phyloP scores from a whole-genome alignment of 2,888 invertebrate genomes.

The Aethes cnicana region DNA sequence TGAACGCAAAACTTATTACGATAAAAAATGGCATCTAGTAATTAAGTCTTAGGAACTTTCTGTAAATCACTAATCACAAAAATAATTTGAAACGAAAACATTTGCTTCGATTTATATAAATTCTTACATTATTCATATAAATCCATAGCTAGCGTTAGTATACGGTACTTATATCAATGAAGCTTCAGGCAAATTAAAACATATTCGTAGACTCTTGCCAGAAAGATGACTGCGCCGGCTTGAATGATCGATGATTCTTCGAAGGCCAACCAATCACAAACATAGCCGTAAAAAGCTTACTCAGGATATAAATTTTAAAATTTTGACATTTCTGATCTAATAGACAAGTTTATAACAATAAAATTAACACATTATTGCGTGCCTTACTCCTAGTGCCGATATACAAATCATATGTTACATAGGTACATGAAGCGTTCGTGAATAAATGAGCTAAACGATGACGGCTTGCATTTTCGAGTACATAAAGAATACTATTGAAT shows the following conservation, averaged over 20 bases:
- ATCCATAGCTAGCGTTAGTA: background rate
- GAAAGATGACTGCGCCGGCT: no score
- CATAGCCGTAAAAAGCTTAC: no score
- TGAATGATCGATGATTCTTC: no score
- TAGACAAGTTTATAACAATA: conserved; percentile 20
- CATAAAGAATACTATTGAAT: no score
- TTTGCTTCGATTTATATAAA: conserved; percentile 35
- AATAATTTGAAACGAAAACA: conserved; percentile 39
- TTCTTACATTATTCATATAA: conserved; percentile 17
- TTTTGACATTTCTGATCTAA: no score
- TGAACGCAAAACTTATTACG: conserved; percentile 50
- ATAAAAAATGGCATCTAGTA: conserved; percentile 72
- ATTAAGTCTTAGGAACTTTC: conserved; percentile 75
- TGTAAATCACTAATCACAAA: conserved; percentile 61
- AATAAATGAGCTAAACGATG: conserved; percentile 41
- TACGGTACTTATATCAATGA: background rate
- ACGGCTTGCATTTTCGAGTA: conserved; percentile 3
- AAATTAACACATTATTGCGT: conserved; percentile 40
- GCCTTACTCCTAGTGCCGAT: conserved; percentile 23
- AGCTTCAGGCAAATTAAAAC: background rate
- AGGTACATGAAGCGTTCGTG: conserved; percentile 50
- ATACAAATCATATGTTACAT: conserved; percentile 34
- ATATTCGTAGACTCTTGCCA: background rate
- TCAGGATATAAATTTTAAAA: no score
- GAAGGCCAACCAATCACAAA: no score